Evolutionary conservation across 1,140 invertebrate species (phyloP), one percentile per base, ranked within the genome.

Genomic region (Drosophila mayri): DNA sequence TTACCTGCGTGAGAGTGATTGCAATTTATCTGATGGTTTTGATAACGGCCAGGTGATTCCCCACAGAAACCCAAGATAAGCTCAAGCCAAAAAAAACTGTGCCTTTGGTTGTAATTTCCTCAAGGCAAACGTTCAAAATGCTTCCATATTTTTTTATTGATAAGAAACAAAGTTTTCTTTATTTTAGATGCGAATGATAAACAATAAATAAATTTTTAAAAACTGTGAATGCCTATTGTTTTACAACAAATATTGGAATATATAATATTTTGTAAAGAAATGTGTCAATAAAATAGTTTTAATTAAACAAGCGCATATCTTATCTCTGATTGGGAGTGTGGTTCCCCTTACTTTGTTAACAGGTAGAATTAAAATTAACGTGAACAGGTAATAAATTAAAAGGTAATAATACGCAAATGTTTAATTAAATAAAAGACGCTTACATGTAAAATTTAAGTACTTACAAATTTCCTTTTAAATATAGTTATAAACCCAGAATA

Each of bases 31-130:
- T 41, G 18, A 43, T 25, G 25, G 14, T 44, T 46, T 46, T 30
- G 32, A 66, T 62, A 63, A 40, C 32, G 35, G 14, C 10, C 12
- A 8, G 12, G 60, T 38, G 35, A 55, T 20, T 62, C 49, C 46
- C 60, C 49, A n/a, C 7, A 14, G n/a, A 16, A 8, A 20, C 5
- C 1, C 25, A 16, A 2, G 59, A 55, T 61, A 55, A 61, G 46
- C 7, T 14, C 0, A 25, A 52, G 11, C 16, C 58, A 61, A 60
- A 50, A n/a, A 7, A 60, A 50, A n/a, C 1, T n/a, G 16, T 61
- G 47, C 11, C 18, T 54, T 32, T 49, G n/a, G 12, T n/a, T 32
- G 25, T 49, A 28, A 14, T 35, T 54, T 38, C 16, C 22, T 38
- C 35, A 54, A 22, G 35, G 52, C 35, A 54, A 35, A 22, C 20